These are phyloP conservation scores for Lampris incognitus DNA, from an alignment of 2,113 vertebrate genomes.

Conservation along the genomic window DNA sequence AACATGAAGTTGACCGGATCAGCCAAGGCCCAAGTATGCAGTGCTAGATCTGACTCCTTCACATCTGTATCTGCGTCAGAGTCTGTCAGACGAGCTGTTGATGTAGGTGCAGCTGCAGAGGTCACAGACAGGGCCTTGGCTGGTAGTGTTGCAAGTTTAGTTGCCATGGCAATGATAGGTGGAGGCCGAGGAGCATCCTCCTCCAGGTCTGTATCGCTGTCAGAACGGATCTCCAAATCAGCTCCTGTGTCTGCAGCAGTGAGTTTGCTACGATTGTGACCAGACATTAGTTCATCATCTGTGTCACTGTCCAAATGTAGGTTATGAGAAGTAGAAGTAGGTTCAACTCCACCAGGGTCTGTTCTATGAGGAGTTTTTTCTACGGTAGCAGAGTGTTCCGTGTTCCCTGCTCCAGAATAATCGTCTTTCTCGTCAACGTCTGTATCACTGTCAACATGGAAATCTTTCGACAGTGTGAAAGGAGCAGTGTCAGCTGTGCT, in stretches of 20 bases:
- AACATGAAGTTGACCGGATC: slow-evolving; percentile 12
- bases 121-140: not conserved
- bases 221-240: slow-evolving; percentile 47
- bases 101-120: not conserved
- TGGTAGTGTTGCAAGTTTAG: not conserved
- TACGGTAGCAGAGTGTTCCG: not conserved
- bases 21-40: not conserved
- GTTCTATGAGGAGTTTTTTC: slow-evolving; percentile 13
- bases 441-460: slow-evolving; percentile 76
- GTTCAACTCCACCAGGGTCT: not conserved
- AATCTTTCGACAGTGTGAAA: slow-evolving; percentile 26
- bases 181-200: slow-evolving; percentile 9
- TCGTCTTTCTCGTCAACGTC: slow-evolving; percentile 71
- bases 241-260: not conserved
- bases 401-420: not conserved
- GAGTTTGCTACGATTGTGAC: slow-evolving; percentile 2
- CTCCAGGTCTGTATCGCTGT: slow-evolving; percentile 70
- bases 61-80: slow-evolving; percentile 57
- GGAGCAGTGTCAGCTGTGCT: slow-evolving; percentile 24
- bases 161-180: slow-evolving; percentile 5
- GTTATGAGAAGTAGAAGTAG: slow-evolving; percentile 2
- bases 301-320: slow-evolving; percentile 59
- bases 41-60: slow-evolving; percentile 24
- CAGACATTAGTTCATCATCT: slow-evolving; percentile 46
- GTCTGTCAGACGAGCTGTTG: slow-evolving; percentile 18